Conservation (phyloP, 1,140 invertebrate genomes). For the Neodiprion lecontei region DNA sequence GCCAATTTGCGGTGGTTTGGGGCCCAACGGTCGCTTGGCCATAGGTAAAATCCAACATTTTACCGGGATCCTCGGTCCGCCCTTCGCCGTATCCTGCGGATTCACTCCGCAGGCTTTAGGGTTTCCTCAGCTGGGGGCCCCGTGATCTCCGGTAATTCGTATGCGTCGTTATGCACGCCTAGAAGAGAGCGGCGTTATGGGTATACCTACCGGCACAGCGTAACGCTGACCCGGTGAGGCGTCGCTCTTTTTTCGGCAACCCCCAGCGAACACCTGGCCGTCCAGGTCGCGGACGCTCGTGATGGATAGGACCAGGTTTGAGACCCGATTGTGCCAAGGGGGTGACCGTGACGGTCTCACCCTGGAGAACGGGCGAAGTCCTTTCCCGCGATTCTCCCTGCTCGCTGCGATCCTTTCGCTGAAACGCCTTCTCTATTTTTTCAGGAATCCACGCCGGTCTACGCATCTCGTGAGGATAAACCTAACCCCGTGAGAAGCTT, state of each 20-base stretch:
- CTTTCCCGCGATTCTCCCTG: not conserved
- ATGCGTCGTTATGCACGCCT: conserved; percentile 3
- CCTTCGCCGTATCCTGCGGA: not conserved
- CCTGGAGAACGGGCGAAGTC: not conserved
- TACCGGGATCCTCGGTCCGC: not conserved
- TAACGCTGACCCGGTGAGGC: conserved; percentile 1
- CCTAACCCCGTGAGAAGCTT: not conserved
- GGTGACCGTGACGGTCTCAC: not conserved
- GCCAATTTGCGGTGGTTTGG: not conserved
- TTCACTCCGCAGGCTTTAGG: too few species aligned
- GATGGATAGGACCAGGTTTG: not conserved
- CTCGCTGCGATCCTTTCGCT: not conserved
- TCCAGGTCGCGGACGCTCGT: conserved; percentile 3
- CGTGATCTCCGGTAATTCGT: conserved; percentile 2
- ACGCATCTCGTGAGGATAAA: not conserved
- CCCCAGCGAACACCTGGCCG: conserved; percentile 2
- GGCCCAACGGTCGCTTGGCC: not conserved
- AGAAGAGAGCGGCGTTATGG: not conserved
- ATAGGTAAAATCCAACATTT: not conserved
- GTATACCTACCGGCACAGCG: not conserved
- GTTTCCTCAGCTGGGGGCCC: not conserved
- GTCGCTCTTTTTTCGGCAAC: not conserved
- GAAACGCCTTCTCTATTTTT: too few species aligned
- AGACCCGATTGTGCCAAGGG: not conserved
- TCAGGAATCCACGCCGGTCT: not conserved